These are phyloP conservation scores for Ariolimax columbianus DNA, from an alignment of 2,888 invertebrate genomes.

Conservation along the genomic window DNA sequence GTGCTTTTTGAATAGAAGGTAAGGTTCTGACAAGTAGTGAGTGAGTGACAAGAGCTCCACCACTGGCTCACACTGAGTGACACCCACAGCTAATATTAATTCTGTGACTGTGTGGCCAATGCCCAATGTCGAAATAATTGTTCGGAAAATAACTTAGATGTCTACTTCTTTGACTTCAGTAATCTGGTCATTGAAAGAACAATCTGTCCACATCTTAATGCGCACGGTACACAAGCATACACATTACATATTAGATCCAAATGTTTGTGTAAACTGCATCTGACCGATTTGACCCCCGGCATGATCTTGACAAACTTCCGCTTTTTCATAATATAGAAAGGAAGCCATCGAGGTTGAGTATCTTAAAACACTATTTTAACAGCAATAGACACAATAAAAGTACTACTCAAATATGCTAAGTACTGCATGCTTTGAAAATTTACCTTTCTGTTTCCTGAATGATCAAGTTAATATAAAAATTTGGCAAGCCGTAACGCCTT, in stretches of 20 bases:
- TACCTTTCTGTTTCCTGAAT: slow-evolving; percentile 23
- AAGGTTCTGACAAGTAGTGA: no score
- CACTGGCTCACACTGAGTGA: no score
- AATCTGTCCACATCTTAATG: no score
- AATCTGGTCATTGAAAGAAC: no score
- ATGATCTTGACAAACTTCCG: slow-evolving; percentile 45
- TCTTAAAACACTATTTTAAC: not conserved
- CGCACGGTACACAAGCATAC: no score
- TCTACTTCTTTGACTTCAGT: no score
- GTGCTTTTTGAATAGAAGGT: no score
- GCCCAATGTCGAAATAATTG: no score
- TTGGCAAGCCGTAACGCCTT: not conserved
- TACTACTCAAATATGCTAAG: not conserved
- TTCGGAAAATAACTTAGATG: no score
- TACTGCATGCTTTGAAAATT: not conserved
- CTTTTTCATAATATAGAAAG: not conserved
- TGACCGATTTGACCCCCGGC: slow-evolving; percentile 34
- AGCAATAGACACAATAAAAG: not conserved
- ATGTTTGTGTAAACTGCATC: not conserved
- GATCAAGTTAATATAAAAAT: not conserved
- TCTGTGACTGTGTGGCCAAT: no score
- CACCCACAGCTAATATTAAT: no score
- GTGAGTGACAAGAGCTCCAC: no score
- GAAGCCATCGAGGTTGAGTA: not conserved
- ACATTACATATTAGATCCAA: not conserved